Evolutionary conservation across 2,888 invertebrate species (phyloP).

Genomic region (Amorpha juglandis): DNA sequence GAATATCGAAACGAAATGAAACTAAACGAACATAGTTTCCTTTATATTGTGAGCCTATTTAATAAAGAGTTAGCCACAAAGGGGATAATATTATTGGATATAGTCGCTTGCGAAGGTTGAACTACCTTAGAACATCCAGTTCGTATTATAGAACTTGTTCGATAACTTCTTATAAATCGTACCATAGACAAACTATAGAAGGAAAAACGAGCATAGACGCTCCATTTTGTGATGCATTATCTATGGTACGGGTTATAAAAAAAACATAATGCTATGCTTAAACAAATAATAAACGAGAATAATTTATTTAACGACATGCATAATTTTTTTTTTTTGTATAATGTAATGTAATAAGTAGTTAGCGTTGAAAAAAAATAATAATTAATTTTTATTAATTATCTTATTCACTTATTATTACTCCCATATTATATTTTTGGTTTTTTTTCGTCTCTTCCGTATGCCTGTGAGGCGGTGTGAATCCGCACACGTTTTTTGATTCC

Average conservation of each 20-base stretch:
- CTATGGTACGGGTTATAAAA: constrained; percentile 7
- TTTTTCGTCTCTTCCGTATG: constrained; percentile 7
- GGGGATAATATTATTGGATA: constrained; percentile 9
- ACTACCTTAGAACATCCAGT: constrained; percentile 21
- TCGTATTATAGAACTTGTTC: constrained; percentile 20
- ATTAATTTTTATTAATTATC: constrained; percentile 42
- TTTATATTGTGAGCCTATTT: constrained; percentile 14
- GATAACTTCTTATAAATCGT: background rate
- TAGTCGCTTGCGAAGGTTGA: constrained; percentile 17
- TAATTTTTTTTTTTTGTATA: constrained; percentile 63
- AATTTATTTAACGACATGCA: constrained; percentile 72
- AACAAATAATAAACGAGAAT: constrained; percentile 32
- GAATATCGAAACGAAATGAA: constrained; percentile 6
- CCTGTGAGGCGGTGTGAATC: background rate
- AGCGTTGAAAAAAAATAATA: constrained; percentile 66
- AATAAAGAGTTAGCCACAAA: constrained; percentile 10
- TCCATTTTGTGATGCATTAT: background rate
- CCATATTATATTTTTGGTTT: constrained; percentile 25
- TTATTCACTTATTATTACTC: constrained; percentile 39
- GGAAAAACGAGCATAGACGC: background rate
- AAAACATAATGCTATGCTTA: constrained; percentile 37
- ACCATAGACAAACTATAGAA: constrained; percentile 2
- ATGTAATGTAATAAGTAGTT: constrained; percentile 76
- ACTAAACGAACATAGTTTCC: constrained; percentile 4
- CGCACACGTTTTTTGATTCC: constrained; percentile 17